Evolutionary conservation across 2,888 invertebrate species (phyloP), one percentile per base, ranked within the genome.

Genomic region (Lycia hirtaria): DNA sequence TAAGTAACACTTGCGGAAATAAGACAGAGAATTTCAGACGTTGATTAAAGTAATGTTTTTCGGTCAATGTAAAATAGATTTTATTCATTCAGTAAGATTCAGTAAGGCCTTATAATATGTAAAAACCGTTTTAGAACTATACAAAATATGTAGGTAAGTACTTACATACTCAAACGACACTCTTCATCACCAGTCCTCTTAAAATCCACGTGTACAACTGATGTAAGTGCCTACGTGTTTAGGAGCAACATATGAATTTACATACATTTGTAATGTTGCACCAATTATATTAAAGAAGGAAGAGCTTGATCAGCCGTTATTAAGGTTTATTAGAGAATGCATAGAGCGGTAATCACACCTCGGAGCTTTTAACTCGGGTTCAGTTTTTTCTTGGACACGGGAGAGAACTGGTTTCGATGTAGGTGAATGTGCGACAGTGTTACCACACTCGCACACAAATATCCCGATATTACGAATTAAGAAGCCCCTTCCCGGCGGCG

Each of bases 351-450:
- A 87, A 88, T 88, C 82, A 84, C 85, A 85, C 85, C 84, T 81
- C 78, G 78, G 76, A 76, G 83, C 85, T 85, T 86, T 87, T 86
- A 85, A 85, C 80, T 78, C 80, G 80, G 83, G 80, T 85, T 83
- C 79, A 80, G 79, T 84, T 86, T 85, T 85, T 78, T 83, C 80
- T 71, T 83, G 81, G 80, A 81, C 81, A 80, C 78, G 77, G 77
- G 74, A 79, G 79, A 78, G 73, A 89, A 89, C 89, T 73, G 87
- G 89, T 88, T 88, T 79, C 72, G 75, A 77, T 78, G 79, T 80
- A 73, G 69, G 69, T 72, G 72, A 76, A 69, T 71, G 65, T 44
- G 28, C 28, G 35, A 19, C 14, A 37, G 37, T 37, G 49, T 19
- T 56, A 37, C 55, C 30, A 56, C 22, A 9, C 24, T 6, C 24